Percentiles rank a stretch among this genome's conserved stretches.
Evolutionary conservation across 2,113 vertebrate species (phyloP).

Genomic region (Leucoraja erinaceus): DNA sequence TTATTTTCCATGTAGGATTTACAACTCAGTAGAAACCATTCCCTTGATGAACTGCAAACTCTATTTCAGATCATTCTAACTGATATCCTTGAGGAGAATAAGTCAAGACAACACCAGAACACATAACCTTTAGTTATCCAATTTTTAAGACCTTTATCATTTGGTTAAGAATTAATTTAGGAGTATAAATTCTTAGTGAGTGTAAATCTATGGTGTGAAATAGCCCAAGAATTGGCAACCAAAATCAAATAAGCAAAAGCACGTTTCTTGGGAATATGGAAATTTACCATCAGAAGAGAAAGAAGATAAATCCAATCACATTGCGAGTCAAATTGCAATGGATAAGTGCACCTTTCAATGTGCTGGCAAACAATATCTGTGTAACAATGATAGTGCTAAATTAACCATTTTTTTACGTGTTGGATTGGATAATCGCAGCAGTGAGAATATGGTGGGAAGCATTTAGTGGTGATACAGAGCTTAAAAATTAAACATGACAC

Average conservation of each 20-base stretch:
- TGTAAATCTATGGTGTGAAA: neutral
- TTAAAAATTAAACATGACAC: neutral
- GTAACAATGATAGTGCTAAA: neutral
- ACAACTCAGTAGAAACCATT: neutral
- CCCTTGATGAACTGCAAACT: neutral
- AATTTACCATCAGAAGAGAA: neutral
- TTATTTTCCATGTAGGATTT: conserved; percentile 24
- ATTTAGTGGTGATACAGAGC: neutral
- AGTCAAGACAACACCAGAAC: neutral
- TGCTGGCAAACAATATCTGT: neutral
- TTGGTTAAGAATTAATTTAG: neutral
- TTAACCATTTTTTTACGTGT: neutral
- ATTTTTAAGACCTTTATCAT: neutral
- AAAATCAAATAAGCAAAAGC: neutral
- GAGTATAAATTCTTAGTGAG: neutral
- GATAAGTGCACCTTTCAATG: neutral
- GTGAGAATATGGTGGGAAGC: neutral
- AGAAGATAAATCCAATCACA: neutral
- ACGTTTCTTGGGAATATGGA: neutral
- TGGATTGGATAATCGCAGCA: neutral
- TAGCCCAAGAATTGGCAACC: neutral
- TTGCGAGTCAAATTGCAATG: neutral
- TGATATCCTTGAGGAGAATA: neutral
- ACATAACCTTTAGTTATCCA: neutral
- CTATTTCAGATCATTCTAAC: conserved; percentile 6